Base-by-base conservation (phyloP, 1,140 invertebrate species). In the Drosophila obscura region DNA sequence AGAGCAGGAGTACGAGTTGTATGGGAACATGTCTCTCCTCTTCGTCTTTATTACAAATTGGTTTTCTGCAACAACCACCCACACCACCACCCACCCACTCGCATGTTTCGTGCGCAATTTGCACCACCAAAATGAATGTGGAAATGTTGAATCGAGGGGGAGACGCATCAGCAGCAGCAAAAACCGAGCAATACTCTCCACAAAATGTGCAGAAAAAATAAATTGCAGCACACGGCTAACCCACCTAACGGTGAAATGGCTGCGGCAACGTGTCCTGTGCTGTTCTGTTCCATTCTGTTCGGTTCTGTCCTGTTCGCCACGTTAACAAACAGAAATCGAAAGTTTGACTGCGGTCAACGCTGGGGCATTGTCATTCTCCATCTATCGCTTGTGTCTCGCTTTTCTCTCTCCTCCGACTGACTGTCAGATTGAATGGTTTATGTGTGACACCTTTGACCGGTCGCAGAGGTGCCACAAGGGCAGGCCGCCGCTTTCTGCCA, bases 341-440 rank as follows among this genome's bases (percentile, higher is more conserved):
- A 87, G 82, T 88, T 87, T 75, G 63, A 48, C 63, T 87, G 82
- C 82, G 82, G 82, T 79, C 82, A 78, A 55, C 74, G 52, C 22
- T 22, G 56, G 59, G 71, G 35, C 62, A 82, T 55, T 73, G 79
- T 82, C 67, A 81, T 51, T 56, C 46, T 48, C 66, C 52, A 51
- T 15, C 44, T 28, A 62, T 48, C 65, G 52, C 35, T 71, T 58
- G 39, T 50, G 55, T 49, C 22, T 55, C 31, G 51, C 41, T 41
- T 62, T 15, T 45, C 35, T 45, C 13, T 45, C 11, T 35, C 53
- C 31, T 46, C 62, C 51, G 48, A 24, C 44, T 60, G 66, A 56
- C 75, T 88, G 82, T 87, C 82, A 87, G 82, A 88, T 87, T 88
- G 82, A 87, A 87, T 87, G 82, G 78, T 87, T 87, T 87, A 87